Conservation (phyloP, 2,888 invertebrate genomes). For the Fragum fragum region DNA sequence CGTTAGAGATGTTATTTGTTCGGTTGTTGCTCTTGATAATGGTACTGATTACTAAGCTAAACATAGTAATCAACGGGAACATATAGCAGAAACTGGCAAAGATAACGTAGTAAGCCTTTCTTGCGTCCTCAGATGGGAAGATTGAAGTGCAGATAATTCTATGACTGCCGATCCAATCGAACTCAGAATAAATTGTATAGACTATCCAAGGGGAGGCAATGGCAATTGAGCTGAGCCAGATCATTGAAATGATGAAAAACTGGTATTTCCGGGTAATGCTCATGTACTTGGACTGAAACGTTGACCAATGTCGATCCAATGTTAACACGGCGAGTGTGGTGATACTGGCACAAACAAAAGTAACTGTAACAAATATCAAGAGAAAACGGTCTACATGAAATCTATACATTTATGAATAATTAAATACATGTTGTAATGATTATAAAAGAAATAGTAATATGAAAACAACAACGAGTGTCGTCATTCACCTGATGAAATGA, state of each 20-base stretch:
- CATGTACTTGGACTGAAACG: constrained; percentile 46
- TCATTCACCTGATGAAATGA: no score
- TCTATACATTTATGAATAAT: no score
- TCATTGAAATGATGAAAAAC: constrained; percentile 48
- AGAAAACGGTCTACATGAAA: no score
- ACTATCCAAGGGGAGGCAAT: constrained; percentile 69
- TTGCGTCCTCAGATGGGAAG: constrained; percentile 62
- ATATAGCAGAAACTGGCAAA: constrained; percentile 63
- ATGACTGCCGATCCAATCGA: constrained; percentile 69
- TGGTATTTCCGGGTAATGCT: constrained; percentile 69
- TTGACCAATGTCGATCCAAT: constrained; percentile 66
- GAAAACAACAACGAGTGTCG: no score
- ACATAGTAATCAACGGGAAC: constrained; percentile 70
- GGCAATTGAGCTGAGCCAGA: constrained; percentile 60
- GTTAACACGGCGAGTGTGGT: constrained; percentile 65
- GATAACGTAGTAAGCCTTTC: constrained; percentile 60
- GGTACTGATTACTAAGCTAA: constrained; percentile 58
- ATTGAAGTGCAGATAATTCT: constrained; percentile 64
- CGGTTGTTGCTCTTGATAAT: constrained; percentile 32
- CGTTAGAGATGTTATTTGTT: constrained; percentile 9
- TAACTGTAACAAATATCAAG: constrained; percentile 65
- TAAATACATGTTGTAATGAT: no score
- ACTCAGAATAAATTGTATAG: constrained; percentile 58
- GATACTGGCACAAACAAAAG: constrained; percentile 66
- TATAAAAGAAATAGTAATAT: no score